Evolutionary conservation across 1,140 invertebrate species (phyloP), one percentile per base, ranked within the genome.

Genomic region (Drosophila teissieri): DNA sequence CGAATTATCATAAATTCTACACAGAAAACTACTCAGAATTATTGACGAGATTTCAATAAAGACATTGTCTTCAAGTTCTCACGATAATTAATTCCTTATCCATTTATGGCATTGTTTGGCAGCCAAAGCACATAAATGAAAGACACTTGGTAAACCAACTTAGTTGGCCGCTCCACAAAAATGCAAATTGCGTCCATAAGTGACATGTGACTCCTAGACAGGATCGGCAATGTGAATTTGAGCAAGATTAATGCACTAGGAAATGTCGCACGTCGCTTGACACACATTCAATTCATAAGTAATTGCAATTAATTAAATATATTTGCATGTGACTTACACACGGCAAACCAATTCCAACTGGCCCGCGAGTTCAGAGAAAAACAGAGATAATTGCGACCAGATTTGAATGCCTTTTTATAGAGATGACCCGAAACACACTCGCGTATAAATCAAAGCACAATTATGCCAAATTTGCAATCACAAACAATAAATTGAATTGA

Each of bases 401-500:
- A 27, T 73, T 52, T 39, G 27, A 27, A 52, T 11, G 37, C 19
- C 17, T 31, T 22, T 39, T 51, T 73, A 61, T 55, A 19, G 37
- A 54, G 57, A 75, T 73, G 56, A 51, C 24, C 24, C 10, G 37
- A 34, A 27, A 34, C 22, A 44, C 31, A 46, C 24, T 57, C 54
- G 46, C 34, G 60, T 65, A 81, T 81, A 72, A 88, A 85, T 85
- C 81, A 85, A 73, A 42, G 36, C 61, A 78, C 74, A 88, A 88
- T 88, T 88, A 83, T 88, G 79, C 79, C 83, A 82, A 86, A 88
- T 82, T 75, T 61, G 70, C 83, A 86, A 88, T 88, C 83, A 83
- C 75, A 83, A 76, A 62, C 62, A 74, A 83, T 88, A 79, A 79
- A 88, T 88, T 79, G 17, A 67, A 60, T 54, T 84, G 67, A 57